Evolutionary conservation across 92 coral and sea anemone species (phyloP).

Genomic region (Porites divaricata): DNA sequence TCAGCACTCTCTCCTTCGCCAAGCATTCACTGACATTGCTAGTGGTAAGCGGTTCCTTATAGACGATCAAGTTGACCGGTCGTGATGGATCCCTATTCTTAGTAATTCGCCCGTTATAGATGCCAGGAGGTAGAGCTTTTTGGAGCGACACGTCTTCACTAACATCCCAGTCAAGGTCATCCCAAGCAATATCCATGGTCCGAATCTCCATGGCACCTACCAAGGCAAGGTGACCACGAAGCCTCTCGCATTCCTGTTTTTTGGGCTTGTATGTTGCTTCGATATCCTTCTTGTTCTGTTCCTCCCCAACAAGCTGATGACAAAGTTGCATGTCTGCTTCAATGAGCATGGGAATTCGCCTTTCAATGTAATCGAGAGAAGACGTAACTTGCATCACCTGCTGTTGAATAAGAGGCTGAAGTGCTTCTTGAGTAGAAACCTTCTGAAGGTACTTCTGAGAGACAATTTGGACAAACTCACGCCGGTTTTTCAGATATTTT

Average conservation of each 20-base stretch:
- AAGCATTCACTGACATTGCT: constrained; percentile 6
- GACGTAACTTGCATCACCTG: not conserved
- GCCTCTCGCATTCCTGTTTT: not conserved
- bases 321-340: constrained; percentile 19
- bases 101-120: constrained; percentile 20
- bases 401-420: constrained; percentile 6
- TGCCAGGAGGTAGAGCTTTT: constrained; percentile 1
- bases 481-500: constrained; percentile 14
- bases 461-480: not conserved
- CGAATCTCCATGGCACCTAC: constrained; percentile 19
- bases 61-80: constrained; percentile 29
- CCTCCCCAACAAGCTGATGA: constrained; percentile 17
- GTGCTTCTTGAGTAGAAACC: not conserved
- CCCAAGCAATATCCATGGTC: constrained; percentile 13
- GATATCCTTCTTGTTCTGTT: constrained; percentile 2
- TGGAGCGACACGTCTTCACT: not conserved
- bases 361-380: not conserved
- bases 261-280: constrained; percentile 25
- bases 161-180: constrained; percentile 38
- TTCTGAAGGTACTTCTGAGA: constrained; percentile 15
- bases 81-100: constrained; percentile 10
- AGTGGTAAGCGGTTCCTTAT: not conserved
- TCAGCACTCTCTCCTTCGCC: constrained; percentile 5
- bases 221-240: constrained; percentile 13
- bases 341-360: constrained; percentile 27